These are phyloP conservation scores for Vanacampus margaritifer DNA, from an alignment of 2,113 vertebrate species.

Conservation along the genomic window DNA sequence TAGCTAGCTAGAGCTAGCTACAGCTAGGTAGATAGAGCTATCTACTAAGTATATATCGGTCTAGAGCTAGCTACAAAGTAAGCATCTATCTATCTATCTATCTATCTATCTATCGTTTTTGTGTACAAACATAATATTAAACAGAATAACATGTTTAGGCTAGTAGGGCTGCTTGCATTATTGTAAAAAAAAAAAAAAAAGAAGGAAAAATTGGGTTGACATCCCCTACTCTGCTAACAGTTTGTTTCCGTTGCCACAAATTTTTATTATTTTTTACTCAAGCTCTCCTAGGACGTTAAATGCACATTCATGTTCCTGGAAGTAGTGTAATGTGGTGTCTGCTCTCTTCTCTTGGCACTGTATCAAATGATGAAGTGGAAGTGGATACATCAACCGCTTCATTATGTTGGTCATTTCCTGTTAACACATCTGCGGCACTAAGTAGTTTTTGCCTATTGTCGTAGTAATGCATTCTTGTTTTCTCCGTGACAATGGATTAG, in stretches of 20 bases:
- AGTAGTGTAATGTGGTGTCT: not conserved
- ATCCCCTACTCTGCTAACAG: not conserved
- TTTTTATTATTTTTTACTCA: not conserved
- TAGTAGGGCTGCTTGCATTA: too few species aligned
- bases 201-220: not conserved
- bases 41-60: too few species aligned
- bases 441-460: not conserved
- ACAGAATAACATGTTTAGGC: too few species aligned
- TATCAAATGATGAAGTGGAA: not conserved
- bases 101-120: too few species aligned
- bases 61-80: too few species aligned
- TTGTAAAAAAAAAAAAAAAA: too few species aligned
- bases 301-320: not conserved
- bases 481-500: conserved; percentile 11
- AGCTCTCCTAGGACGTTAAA: not conserved
- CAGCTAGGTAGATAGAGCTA: too few species aligned
- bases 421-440: not conserved
- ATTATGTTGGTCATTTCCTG: conserved; percentile 9
- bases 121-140: too few species aligned
- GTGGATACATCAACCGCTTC: conserved; percentile 3
- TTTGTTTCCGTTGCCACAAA: not conserved
- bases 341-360: not conserved
- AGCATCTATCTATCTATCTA: too few species aligned
- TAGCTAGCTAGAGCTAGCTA: too few species aligned
- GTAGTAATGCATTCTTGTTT: conserved; percentile 5